A percentile compares a stretch with the other conserved stretches of the same genome.
phyloP scores from a whole-genome alignment of 2,113 vertebrate genomes.

The Speoplatyrhinus poulsoni region DNA sequence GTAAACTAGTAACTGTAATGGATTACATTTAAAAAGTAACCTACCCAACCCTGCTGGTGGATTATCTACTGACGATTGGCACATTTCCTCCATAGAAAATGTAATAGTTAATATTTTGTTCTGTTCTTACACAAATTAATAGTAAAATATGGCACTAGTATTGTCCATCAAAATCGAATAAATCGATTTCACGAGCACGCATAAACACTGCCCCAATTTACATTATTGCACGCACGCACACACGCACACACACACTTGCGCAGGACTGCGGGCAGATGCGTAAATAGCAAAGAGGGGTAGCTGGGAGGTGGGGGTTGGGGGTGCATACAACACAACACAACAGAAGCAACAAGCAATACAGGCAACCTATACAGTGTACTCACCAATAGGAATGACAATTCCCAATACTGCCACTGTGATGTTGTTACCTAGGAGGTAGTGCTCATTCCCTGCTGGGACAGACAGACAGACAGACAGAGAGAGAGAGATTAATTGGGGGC shows the following conservation, averaged over 20 bases:
- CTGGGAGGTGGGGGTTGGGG: constrained; percentile 31
- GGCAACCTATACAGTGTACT: constrained; percentile 63
- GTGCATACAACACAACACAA: constrained; percentile 19
- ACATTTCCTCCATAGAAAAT: no score
- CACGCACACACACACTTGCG: constrained; percentile 24
- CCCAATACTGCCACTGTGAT: constrained; percentile 92
- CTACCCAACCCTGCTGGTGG: no score
- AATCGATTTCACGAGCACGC: neutral
- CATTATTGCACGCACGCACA: neutral
- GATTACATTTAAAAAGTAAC: no score
- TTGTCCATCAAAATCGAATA: no score
- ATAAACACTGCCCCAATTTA: constrained; percentile 3
- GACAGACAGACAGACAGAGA: constrained; percentile 27
- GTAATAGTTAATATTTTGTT: no score
- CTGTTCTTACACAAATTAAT: no score
- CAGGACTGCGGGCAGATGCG: neutral
- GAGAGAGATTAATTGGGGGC: neutral
- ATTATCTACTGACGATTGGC: no score
- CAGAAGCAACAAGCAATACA: constrained; percentile 6
- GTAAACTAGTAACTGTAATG: no score
- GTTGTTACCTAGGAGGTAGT: constrained; percentile 86
- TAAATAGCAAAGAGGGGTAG: constrained; percentile 40
- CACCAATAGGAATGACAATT: constrained; percentile 92
- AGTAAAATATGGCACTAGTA: no score
- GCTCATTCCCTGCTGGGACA: constrained; percentile 84